Evolutionary conservation across 2,113 vertebrate genomes (phyloP), one percentile per base, ranked within the genome.

Genomic region (Grus americana): DNA sequence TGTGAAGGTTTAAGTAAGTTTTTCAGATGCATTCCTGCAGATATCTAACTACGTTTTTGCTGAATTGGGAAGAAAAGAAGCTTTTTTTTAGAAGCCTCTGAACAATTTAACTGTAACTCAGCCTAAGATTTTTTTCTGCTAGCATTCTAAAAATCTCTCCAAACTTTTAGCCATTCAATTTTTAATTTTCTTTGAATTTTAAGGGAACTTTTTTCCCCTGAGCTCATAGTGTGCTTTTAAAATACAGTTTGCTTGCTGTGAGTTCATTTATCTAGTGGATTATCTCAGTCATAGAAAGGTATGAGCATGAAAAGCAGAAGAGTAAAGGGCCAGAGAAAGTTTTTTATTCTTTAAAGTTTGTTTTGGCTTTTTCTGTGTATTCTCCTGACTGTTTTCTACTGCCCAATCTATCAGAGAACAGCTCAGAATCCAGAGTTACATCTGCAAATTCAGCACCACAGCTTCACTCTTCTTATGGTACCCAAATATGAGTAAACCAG

Each of bases 91-190:
- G 32, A 34, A 88, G 36, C 38, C 27, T 67, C 62, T 90, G 61
- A 27, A 34, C 32, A 23, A 67, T 81, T 83, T 88, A 85, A 29
- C 58, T 50, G 29, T 84, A 73, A 74, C 52, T 86, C 15, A 17
- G 10, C 36, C 34, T 78, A 72, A 23, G 16, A 54, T 55, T 80
- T 79, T 66, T 87, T 83, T 80, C 38, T 93, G 32, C 59, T 26
- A 58, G 17, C 7, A n/a, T 86, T 95, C 75, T 50, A 24, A 84
- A 96, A 91, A 65, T 88, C 8, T n/a, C 36, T 89, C 44, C 42
- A 85, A 79, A 87, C 36, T 88, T 96, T 94, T 81, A 95, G n/a
- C 20, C 59, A 34, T 91, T 95, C 16, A 4, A 4, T 76, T 88
- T 92, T 83, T 36, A 62, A 3, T 73, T 70, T 61, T 72, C 46